These are phyloP conservation scores for Muricea muricata DNA, from an alignment of 92 coral and sea anemone species.

Conservation along the genomic window DNA sequence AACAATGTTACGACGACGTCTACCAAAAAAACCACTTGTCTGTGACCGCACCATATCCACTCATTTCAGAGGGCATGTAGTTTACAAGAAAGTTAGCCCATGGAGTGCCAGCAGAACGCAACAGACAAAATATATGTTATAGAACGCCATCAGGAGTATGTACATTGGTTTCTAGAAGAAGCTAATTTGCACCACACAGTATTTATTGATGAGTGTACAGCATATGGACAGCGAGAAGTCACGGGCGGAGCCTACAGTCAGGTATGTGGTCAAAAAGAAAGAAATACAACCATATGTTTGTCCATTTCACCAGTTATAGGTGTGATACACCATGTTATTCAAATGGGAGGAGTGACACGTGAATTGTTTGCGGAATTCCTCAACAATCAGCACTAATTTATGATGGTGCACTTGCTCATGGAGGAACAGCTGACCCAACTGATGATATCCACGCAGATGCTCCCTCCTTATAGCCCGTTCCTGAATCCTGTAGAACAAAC, in stretches of 20 bases:
- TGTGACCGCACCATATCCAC: slow-evolving; percentile 32
- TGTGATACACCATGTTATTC: not conserved
- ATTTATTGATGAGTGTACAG: slow-evolving; percentile 47
- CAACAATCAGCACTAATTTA: no score
- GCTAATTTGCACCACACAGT: no score
- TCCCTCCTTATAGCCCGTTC: not conserved
- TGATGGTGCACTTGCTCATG: not conserved
- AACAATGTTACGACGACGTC: not conserved
- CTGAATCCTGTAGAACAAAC: not conserved
- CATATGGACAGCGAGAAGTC: no score
- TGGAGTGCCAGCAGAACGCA: slow-evolving; percentile 19
- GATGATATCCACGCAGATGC: not conserved
- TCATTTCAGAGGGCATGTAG: slow-evolving; percentile 46
- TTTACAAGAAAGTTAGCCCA: slow-evolving; percentile 30
- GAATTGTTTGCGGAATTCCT: not conserved
- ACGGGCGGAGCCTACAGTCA: not conserved
- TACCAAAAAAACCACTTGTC: slow-evolving; percentile 14
- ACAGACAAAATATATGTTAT: slow-evolving; percentile 16
- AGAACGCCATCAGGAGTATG: slow-evolving; percentile 21
- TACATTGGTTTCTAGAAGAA: slow-evolving; percentile 12
- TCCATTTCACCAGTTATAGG: not conserved
- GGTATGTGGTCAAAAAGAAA: not conserved
- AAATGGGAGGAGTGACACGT: not conserved
- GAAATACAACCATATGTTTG: not conserved
- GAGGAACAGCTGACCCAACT: not conserved